A percentile compares a stretch with the other conserved stretches of the same genome.
phyloP scores from a whole-genome alignment of 2,797 vertebrate species.

The Pelochelys cantorii region DNA sequence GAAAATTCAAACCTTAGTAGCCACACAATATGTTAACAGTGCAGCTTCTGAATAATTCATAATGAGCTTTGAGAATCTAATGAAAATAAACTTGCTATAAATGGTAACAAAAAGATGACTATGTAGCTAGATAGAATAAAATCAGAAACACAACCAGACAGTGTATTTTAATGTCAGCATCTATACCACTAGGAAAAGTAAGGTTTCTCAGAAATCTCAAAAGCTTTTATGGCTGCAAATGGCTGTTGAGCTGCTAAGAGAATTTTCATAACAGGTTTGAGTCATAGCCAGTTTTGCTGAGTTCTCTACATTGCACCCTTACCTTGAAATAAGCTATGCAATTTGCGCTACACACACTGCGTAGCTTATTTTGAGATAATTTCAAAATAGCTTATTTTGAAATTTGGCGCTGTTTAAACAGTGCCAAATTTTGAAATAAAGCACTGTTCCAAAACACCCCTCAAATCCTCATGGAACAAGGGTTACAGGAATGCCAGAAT shows the following conservation, averaged over 20 bases:
- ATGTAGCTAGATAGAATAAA: slow-evolving; percentile 4
- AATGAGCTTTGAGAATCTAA: slow-evolving; percentile 31
- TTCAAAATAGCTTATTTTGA: too few species aligned
- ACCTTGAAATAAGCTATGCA: too few species aligned
- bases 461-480: too few species aligned
- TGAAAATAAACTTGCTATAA: not conserved
- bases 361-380: too few species aligned
- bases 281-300: not conserved
- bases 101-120: not conserved
- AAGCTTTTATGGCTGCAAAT: not conserved
- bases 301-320: not conserved
- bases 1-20: not conserved
- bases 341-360: too few species aligned
- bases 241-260: not conserved
- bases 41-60: slow-evolving; percentile 1
- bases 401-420: too few species aligned
- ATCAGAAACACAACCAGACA: not conserved
- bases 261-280: not conserved
- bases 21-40: not conserved
- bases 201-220: not conserved
- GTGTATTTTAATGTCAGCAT: not conserved
- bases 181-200: not conserved
- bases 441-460: too few species aligned
- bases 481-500: too few species aligned
- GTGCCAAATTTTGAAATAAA: too few species aligned